Percentiles rank a stretch among this genome's conserved stretches.
Evolutionary conservation across 2,797 vertebrate genomes (phyloP).

Genomic region (Sebastes kiyomatsui): DNA sequence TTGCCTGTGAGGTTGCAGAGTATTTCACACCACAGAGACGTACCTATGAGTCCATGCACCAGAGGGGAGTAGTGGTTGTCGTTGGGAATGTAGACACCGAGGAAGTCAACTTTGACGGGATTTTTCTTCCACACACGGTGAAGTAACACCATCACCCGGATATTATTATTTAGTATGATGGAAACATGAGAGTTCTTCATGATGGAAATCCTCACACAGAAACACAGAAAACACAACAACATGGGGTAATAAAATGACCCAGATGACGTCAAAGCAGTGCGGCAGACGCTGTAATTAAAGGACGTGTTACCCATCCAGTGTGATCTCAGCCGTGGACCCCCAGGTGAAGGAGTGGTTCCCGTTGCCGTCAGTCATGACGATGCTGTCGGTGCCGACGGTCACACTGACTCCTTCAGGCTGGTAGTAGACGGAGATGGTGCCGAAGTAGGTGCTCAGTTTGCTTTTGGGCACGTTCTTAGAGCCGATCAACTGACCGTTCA

Average conservation of each 20-base stretch:
- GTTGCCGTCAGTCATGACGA: constrained; percentile 78
- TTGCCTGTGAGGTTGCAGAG: too few relatives aligned
- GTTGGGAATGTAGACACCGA: constrained; percentile 91
- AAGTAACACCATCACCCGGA: constrained; percentile 89
- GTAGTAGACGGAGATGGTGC: constrained; percentile 88
- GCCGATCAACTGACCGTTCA: constrained; percentile 89
- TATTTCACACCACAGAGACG: neutral
- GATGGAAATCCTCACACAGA: constrained; percentile 86
- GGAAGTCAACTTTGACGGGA: constrained; percentile 91
- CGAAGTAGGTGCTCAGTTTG: constrained; percentile 91
- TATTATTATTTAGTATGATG: constrained; percentile 78
- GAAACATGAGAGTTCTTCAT: constrained; percentile 84
- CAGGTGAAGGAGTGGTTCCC: constrained; percentile 84
- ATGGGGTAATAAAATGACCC: neutral
- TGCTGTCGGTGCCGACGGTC: constrained; percentile 81
- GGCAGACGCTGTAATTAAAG: rapidly evolving
- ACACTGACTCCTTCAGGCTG: constrained; percentile 82
- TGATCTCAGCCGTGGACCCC: constrained; percentile 82
- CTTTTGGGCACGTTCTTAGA: constrained; percentile 83
- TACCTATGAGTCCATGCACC: constrained; percentile 87
- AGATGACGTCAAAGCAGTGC: neutral
- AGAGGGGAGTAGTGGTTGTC: constrained; percentile 86
- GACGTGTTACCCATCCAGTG: constrained; percentile 79
- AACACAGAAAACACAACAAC: neutral
- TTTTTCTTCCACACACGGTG: constrained; percentile 96